Evolutionary conservation across 2,113 vertebrate genomes (phyloP).

Genomic region (Elephantulus edwardii): DNA sequence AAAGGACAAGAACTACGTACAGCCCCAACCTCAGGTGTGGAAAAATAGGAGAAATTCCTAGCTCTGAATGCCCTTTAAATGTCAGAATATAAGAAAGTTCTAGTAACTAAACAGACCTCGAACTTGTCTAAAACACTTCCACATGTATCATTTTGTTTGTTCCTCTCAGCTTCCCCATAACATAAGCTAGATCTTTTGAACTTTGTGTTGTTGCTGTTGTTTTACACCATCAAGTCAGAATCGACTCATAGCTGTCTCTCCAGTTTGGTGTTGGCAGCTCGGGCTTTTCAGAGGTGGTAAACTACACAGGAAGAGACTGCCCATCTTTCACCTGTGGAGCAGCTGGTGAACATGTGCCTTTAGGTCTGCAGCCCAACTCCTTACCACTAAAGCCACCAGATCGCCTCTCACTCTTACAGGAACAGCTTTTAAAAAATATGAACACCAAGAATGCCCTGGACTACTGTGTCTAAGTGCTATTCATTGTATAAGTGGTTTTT

Average conservation of each 20-base stretch:
- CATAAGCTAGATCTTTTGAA: background rate
- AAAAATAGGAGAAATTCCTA: constrained; percentile 12
- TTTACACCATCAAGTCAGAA: too few species aligned
- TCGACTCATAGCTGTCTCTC: too few species aligned
- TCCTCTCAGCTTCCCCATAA: background rate
- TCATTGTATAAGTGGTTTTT: background rate
- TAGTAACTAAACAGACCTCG: background rate
- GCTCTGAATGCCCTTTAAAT: background rate
- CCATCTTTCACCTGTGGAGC: too few species aligned
- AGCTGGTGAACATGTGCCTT: too few species aligned
- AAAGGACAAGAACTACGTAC: background rate
- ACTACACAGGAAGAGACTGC: too few species aligned
- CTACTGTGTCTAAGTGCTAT: background rate
- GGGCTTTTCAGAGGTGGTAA: too few species aligned
- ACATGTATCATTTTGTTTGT: background rate
- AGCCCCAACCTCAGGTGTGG: background rate
- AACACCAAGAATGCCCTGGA: background rate
- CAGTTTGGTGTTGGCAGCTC: too few species aligned
- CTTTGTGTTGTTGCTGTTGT: too few species aligned
- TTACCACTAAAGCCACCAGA: too few species aligned
- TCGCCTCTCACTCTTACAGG: too few species aligned
- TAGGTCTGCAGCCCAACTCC: too few species aligned
- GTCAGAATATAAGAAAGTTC: background rate
- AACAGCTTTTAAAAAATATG: too few species aligned
- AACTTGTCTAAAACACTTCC: constrained; percentile 2